Evolutionary conservation across 2,888 invertebrate genomes (phyloP).

Genomic region (Drosophila greeni): DNA sequence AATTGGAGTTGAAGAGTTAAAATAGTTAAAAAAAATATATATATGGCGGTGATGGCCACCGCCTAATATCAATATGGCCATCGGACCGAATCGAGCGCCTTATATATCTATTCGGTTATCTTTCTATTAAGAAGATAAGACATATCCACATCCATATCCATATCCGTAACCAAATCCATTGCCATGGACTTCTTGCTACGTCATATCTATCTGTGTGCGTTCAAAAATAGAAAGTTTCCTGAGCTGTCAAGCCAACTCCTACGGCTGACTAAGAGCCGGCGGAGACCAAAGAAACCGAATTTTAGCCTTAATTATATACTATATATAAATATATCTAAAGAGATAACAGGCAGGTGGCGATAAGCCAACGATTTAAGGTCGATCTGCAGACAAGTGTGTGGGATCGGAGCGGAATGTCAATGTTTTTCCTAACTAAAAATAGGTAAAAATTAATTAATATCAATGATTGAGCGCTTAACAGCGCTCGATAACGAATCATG

Average conservation of each 20-base stretch:
- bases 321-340: conserved; percentile 4
- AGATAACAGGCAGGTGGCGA: conserved; percentile 24
- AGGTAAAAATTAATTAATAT: conserved; percentile 30
- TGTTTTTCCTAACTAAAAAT: conserved; percentile 26
- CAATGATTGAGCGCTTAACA: conserved; percentile 22
- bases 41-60: background rate
- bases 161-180: conserved; percentile 20
- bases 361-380: conserved; percentile 18
- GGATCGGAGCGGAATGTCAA: conserved; percentile 18
- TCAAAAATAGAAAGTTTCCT: conserved; percentile 36
- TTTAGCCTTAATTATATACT: conserved; percentile 43
- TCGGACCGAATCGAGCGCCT: conserved; percentile 9
- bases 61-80: conserved; percentile 18
- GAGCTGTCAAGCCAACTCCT: conserved; percentile 9
- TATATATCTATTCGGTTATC: conserved; percentile 36
- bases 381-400: conserved; percentile 23
- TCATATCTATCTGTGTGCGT: conserved; percentile 17
- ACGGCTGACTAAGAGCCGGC: conserved; percentile 50
- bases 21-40: background rate
- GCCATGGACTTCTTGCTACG: conserved; percentile 33
- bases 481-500: conserved; percentile 13
- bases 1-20: background rate
- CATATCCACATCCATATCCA: conserved; percentile 2
- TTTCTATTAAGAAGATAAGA: conserved; percentile 33
- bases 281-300: conserved; percentile 46